phyloP scores from a whole-genome alignment of 2,888 invertebrate species.

The Trachelus tabidus region DNA sequence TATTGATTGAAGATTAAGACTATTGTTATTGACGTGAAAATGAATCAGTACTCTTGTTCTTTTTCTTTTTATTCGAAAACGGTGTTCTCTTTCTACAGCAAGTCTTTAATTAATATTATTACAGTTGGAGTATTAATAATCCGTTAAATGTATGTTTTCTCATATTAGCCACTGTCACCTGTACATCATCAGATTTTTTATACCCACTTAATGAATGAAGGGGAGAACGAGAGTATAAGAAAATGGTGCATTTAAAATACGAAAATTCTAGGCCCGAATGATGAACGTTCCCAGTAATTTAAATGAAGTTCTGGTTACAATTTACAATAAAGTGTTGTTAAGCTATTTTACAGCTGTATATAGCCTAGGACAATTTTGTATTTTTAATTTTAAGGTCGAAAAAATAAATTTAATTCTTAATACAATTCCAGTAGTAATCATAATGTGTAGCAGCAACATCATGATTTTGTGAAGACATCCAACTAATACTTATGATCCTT shows the following conservation, averaged over 20 bases:
- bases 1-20: background rate
- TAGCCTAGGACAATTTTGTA: constrained; percentile 24
- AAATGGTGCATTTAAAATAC: background rate
- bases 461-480: background rate
- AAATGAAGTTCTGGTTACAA: background rate
- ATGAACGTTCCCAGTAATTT: background rate
- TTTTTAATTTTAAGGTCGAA: constrained; percentile 12
- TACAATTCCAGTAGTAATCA: background rate
- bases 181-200: background rate
- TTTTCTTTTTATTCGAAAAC: background rate
- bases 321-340: background rate
- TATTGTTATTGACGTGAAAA: background rate
- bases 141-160: background rate
- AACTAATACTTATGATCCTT: background rate
- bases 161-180: background rate
- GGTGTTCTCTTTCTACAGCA: background rate
- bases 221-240: background rate
- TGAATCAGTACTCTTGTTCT: background rate
- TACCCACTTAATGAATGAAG: background rate
- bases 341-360: constrained; percentile 17
- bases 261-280: background rate
- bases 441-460: background rate
- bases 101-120: background rate
- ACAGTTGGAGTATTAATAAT: background rate
- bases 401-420: constrained; percentile 18